Base-by-base conservation (phyloP, 2,888 invertebrate genomes). In the Dermolepida albohirtum region DNA sequence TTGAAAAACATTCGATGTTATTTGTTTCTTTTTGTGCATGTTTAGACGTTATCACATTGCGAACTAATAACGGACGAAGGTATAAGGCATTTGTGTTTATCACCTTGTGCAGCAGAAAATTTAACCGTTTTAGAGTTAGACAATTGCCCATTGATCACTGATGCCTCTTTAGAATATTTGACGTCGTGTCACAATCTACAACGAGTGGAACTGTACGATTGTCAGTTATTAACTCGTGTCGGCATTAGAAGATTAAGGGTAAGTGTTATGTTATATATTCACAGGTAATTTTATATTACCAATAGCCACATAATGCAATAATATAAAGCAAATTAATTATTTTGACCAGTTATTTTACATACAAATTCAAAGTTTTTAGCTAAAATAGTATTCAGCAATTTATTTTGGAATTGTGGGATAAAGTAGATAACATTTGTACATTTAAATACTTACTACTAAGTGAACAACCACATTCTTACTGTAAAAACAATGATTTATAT, bases 11-110 rank as follows among this genome's bases (percentile, higher is more conserved):
- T 5, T 10, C 10, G 5, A 11, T n/a, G 5, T 29, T 14, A 14
- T 16, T 41, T 41, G 14, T 62, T 43, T 27, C 62, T 43, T 41
- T 57, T 29, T 67, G 34, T 34, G 34, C 1, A 6, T 10, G 34
- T 82, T 83, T 86, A 98, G 97, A 97, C 96, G 77, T 86, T 99
- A 70, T 99, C 99, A 2, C 98, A 99, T 83, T 99, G 99, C 84
- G 99, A 99, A 84, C 84, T 97, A 77, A 96, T 99, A 78, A 99
- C 98, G 14, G 99, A 99, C 83, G 97, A 97, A 83, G 98, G 98
- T 11, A 97, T 99, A 77, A 90, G 96, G 71, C 96, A 97, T 83
- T 84, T 98, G 73, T 95, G 97, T 0, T 90, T 93, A 82, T 95
- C 96, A 44, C 93, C 96, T 1, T 97, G 97, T 83, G 95, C 97